A percentile compares a stretch with the other conserved stretches of the same genome.
Conservation (phyloP, 2,888 invertebrate species). For the Tridacna gigas region DNA sequence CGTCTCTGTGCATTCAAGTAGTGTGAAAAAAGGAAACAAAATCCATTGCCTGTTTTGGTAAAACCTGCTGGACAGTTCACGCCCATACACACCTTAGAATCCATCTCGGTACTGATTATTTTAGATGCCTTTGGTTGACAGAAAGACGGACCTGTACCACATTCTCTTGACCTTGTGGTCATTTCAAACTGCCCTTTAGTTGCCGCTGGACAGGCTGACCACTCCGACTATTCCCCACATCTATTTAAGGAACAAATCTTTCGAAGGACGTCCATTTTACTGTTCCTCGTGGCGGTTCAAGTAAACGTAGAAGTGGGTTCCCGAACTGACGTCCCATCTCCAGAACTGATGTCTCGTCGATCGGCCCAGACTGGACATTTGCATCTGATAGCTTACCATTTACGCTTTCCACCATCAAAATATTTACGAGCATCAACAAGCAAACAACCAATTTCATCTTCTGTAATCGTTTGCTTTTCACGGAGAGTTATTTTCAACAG, state of each 20-base stretch:
- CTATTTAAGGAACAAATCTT: conserved; percentile 13
- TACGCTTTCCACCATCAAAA: no score
- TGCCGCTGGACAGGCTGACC: conserved; percentile 10
- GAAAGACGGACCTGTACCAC: conserved; percentile 3
- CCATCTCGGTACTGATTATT: conserved; percentile 6
- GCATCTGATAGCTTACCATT: no score
- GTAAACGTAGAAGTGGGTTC: background rate
- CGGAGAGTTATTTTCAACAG: no score
- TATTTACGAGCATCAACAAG: no score
- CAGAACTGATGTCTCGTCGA: background rate
- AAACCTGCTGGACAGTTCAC: background rate
- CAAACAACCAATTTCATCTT: no score
- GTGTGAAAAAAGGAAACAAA: background rate
- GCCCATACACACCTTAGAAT: background rate
- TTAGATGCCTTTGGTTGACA: background rate
- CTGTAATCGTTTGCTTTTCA: no score
- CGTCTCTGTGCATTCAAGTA: background rate
- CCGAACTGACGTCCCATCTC: background rate
- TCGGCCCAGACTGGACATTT: background rate
- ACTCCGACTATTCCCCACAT: conserved; percentile 23
- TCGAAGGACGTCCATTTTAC: background rate
- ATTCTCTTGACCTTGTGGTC: conserved; percentile 16
- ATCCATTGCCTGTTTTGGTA: conserved; percentile 3
- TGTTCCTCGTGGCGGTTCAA: conserved; percentile 1
- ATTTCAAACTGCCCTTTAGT: conserved; percentile 7